These are phyloP conservation scores for Alectoris magna DNA, from an alignment of 2,797 vertebrate species.

Conservation along the genomic window DNA sequence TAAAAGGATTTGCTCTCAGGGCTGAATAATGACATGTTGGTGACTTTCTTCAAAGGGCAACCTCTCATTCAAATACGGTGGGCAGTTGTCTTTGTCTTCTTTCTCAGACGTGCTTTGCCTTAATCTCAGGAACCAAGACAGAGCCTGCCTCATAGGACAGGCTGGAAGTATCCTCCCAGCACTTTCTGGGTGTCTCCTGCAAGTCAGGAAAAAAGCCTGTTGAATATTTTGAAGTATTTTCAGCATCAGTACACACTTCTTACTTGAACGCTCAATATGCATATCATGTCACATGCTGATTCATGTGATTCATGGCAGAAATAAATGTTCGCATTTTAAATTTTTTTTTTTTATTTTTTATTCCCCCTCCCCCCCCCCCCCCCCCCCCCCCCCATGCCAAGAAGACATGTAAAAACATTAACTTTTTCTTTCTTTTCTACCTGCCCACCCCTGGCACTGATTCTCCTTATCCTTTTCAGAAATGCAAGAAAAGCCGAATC, in stretches of 20 bases:
- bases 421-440: background rate
- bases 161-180: background rate
- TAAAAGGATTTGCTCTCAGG: background rate
- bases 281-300: background rate
- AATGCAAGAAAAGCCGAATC: background rate
- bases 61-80: accelerated
- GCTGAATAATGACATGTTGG: background rate
- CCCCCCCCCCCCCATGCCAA: background rate
- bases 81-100: background rate
- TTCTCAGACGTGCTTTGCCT: background rate
- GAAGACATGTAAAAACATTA: background rate
- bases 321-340: background rate
- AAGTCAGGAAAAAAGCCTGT: background rate
- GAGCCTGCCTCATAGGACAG: background rate
- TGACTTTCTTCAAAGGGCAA: background rate
- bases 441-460: background rate
- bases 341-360: background rate
- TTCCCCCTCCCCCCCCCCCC: too few relatives aligned
- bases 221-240: background rate
- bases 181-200: background rate
- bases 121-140: background rate
- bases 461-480: background rate
- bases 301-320: accelerated
- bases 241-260: background rate
- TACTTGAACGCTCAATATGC: accelerated